phyloP scores from a whole-genome alignment of 2,888 invertebrate genomes.

The Ceratothoa steindachneri region DNA sequence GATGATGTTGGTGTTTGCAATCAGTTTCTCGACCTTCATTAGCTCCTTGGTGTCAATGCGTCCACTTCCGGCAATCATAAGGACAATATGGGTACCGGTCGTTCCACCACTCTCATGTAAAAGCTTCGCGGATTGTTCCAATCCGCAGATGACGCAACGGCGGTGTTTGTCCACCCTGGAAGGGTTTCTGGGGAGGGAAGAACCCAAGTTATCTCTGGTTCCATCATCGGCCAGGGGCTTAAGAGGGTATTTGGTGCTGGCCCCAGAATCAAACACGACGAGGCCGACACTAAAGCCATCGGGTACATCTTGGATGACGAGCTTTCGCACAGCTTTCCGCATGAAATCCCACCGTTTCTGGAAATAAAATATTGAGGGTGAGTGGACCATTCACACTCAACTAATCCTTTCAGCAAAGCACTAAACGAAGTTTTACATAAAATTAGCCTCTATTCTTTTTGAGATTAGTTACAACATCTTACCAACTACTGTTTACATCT shows the following conservation, averaged over 20 bases:
- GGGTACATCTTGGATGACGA: slow-evolving; percentile 59
- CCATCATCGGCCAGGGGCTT: slow-evolving; percentile 32
- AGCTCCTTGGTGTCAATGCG: slow-evolving; percentile 23
- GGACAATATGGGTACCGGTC: slow-evolving; percentile 29
- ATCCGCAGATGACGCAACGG: slow-evolving; percentile 49
- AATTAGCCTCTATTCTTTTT: too few species aligned
- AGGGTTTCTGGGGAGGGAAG: slow-evolving; percentile 55
- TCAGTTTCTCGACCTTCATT: slow-evolving; percentile 13
- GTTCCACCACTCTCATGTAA: slow-evolving; percentile 36
- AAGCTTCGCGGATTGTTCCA: slow-evolving; percentile 48
- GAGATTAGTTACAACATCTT: too few species aligned
- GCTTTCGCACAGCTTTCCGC: slow-evolving; percentile 60
- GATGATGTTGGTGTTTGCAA: slow-evolving; percentile 25
- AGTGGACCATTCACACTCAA: too few species aligned
- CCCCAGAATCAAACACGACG: slow-evolving; percentile 40
- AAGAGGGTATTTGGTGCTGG: slow-evolving; percentile 36
- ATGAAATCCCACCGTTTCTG: slow-evolving; percentile 62
- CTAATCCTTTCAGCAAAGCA: too few species aligned
- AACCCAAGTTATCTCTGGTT: slow-evolving; percentile 56
- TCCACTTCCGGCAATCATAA: slow-evolving; percentile 38
- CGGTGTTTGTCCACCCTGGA: slow-evolving; percentile 59
- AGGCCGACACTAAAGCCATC: slow-evolving; percentile 52
- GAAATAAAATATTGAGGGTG: not conserved
- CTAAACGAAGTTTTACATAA: too few species aligned
- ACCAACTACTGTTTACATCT: too few species aligned